Evolutionary conservation across 2,888 invertebrate species (phyloP), one percentile per base, ranked within the genome.

Genomic region (Aethes cnicana): DNA sequence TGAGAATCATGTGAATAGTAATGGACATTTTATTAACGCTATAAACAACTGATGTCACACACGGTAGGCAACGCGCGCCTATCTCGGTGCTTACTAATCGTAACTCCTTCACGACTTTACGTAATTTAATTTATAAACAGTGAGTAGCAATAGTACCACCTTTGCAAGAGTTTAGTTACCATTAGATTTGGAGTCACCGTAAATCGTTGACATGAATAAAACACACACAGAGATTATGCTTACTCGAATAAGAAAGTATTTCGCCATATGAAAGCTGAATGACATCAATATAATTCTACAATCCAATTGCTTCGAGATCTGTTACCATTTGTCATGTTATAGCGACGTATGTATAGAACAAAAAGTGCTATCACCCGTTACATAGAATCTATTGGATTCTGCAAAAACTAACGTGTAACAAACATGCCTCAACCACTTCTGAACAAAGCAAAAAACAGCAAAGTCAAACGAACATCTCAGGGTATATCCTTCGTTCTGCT

Each of bases 1-100:
- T 81, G 76, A 81, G 73, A 78, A 74, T 71, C 69, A 74, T 77
- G 78, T 81, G 80, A 81, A 84, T 81, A 68, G 76, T 79, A 79
- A 81, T 77, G 68, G 72, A 64, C 68, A 59, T 68, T 82, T 84
- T 84, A 84, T 77, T 63, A 69, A 50, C 54, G 58, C 69, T 63
- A 78, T 84, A 81, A 84, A 79, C 78, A 78, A 73, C 73, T 30
- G 36, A 26, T 63, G 69, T 72, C 69, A 71, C 69, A 71, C 60
- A 57, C 53, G 32, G 61, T 64, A 68, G 67, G 62, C 69, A n/a
- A n/a, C n/a, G n/a, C n/a, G 62, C 65, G 57, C 67, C 69, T 65
- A 63, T 58, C 56, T 57, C 47, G 55, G 64, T 63, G 61, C 47
- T 48, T 57, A 64, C 64, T 61, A 65, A 64, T 68, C 65, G 66